Evolutionary conservation across 2,888 invertebrate genomes (phyloP), one percentile per base, ranked within the genome.

Genomic region (Apamea epomidion): DNA sequence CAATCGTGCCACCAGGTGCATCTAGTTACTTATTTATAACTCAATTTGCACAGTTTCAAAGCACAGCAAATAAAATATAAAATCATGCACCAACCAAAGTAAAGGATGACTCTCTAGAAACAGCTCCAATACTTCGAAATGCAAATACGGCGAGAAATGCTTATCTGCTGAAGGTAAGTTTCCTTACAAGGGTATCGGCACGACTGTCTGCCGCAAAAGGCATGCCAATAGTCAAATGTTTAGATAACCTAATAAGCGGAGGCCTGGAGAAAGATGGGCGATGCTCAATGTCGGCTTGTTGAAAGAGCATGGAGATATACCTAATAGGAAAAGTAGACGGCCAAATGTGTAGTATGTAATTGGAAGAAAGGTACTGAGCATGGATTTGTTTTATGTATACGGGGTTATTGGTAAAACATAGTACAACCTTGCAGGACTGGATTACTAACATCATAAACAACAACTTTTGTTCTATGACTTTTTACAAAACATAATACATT

Each of bases 221-320:
- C 60, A 84, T 78, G 78, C 74, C 81, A 74, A 85, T 78, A 84
- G 77, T 85, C 85, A 84, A 90, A 87, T 88, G 84, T 90, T 87
- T 87, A 87, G 90, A 87, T 90, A 89, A 81, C 87, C 90, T 84
- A 89, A 87, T 89, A 86, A 76, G 88, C 77, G 76, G 60, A 80
- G 82, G 79, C 67, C 81, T 79, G 71, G 80, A 81, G 87, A 86
- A 83, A 91, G 82, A 85, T 73, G 48, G 67, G 58, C 60, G 87
- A 77, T 80, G 45, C n/a, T 37, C 64, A 42, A 60, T 65, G 81
- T 64, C 85, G 85, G 84, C 75, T 69, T 16, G 51, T 74, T 84
- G 58, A 77, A 78, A 81, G 81, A 80, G 48, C 54, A 69, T 64
- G 62, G 62, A 78, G 81, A 73, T 84, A 60, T 78, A 60, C 37